These are phyloP conservation scores for Haemorhous mexicanus DNA, from an alignment of 2,113 vertebrate genomes.

Conservation along the genomic window DNA sequence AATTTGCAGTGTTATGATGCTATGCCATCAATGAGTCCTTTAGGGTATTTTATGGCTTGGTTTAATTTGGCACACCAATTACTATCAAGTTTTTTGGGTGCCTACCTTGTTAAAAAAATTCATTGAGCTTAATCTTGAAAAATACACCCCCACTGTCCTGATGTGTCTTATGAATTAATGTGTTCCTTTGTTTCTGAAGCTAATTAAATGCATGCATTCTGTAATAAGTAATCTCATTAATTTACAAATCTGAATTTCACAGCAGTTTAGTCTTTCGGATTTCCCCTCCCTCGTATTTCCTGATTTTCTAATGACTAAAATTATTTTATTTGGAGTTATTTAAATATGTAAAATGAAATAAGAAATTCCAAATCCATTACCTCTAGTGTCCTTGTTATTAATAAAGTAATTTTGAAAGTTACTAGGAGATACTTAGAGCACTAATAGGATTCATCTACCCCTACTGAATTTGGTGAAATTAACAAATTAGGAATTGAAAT, in stretches of 20 bases:
- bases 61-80: neutral
- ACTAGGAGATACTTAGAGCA: neutral
- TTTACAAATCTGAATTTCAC: conserved; percentile 33
- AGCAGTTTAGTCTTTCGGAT: conserved; percentile 16
- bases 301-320: neutral
- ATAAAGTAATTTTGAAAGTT: neutral
- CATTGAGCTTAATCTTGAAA: neutral
- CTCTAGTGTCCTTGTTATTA: neutral
- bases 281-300: neutral
- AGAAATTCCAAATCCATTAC: neutral
- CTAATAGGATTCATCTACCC: neutral
- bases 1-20: neutral
- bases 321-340: neutral
- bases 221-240: conserved; percentile 52
- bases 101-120: neutral
- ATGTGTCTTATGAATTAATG: conserved; percentile 2
- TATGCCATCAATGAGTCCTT: neutral
- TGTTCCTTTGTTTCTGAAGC: conserved; percentile 23
- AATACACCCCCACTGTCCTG: neutral
- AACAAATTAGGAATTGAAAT: neutral
- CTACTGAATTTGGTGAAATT: neutral
- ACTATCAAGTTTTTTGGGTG: neutral
- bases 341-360: neutral
- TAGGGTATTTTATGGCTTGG: neutral
- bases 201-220: conserved; percentile 57